These are phyloP conservation scores for Hippotragus niger DNA, from an alignment of 2,113 vertebrate species.

Conservation along the genomic window DNA sequence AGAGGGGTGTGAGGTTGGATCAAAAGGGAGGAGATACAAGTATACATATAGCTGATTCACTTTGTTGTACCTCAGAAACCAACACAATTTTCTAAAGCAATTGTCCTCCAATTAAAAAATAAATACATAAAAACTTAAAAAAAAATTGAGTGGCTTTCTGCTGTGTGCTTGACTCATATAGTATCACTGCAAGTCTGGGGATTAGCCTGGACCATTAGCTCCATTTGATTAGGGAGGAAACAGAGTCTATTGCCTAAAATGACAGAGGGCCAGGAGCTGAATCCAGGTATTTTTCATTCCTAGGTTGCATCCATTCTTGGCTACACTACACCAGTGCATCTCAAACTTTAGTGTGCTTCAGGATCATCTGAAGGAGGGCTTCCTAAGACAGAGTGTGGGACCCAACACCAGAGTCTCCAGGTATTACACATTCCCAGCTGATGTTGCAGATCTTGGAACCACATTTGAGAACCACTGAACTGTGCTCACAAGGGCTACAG, in stretches of 20 bases:
- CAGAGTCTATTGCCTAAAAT: not conserved
- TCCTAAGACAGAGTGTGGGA: not conserved
- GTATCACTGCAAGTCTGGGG: not conserved
- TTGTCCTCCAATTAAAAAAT: not conserved
- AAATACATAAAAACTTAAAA: not conserved
- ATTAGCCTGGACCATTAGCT: not conserved
- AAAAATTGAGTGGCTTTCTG: not conserved
- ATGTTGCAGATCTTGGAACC: not conserved
- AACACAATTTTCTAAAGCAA: not conserved
- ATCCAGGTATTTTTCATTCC: not conserved
- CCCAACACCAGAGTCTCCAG: not conserved
- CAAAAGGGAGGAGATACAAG: not conserved
- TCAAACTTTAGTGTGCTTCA: not conserved
- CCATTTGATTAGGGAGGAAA: not conserved
- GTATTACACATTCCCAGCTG: not conserved
- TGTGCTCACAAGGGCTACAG: not conserved
- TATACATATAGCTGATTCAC: not conserved
- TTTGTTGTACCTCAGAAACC: not conserved
- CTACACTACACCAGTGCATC: not conserved
- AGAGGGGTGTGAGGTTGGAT: not conserved
- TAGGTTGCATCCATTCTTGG: not conserved
- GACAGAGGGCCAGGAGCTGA: not conserved
- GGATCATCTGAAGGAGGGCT: not conserved
- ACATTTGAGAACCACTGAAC: not conserved
- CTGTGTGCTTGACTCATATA: not conserved